phyloP scores from a whole-genome alignment of 35 echinoderm and acorn worm species.

The Eucidaris tribuloides region DNA sequence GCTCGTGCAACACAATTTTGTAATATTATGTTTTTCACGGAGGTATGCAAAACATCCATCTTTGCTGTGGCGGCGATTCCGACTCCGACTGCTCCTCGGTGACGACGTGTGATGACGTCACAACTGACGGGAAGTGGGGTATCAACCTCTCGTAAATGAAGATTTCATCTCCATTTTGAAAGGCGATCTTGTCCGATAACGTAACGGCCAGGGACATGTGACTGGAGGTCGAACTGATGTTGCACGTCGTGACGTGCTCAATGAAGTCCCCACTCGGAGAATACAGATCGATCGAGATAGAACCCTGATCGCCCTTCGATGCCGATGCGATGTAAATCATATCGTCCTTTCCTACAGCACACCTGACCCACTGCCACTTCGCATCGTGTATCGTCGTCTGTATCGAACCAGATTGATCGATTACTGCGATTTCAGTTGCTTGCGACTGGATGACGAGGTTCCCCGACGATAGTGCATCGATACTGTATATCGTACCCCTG shows the following conservation, averaged over 20 bases:
- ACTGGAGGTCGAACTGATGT: not conserved
- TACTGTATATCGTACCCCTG: constrained; percentile 13
- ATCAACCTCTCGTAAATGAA: constrained; percentile 1
- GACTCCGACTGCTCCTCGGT: too few species aligned
- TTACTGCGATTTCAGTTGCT: not conserved
- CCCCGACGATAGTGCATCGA: not conserved
- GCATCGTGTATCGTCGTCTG: not conserved
- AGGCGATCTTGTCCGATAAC: not conserved
- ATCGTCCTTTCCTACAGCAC: not conserved
- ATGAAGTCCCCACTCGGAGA: not conserved
- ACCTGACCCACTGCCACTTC: constrained; percentile 6
- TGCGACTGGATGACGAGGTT: not conserved
- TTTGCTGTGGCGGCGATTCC: too few species aligned
- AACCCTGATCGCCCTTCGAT: not conserved
- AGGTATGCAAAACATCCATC: too few species aligned
- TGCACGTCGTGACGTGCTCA: not conserved
- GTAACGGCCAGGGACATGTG: constrained; percentile 4
- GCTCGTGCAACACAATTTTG: too few species aligned
- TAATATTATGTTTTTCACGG: too few species aligned
- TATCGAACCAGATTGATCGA: not conserved
- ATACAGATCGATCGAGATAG: not conserved
- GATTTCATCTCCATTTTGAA: not conserved
- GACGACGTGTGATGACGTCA: too few species aligned
- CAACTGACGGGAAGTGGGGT: not conserved
- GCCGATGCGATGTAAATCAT: not conserved